Evolutionary conservation across 2,888 invertebrate genomes (phyloP).

Genomic region (Metopia argyrocephala): DNA sequence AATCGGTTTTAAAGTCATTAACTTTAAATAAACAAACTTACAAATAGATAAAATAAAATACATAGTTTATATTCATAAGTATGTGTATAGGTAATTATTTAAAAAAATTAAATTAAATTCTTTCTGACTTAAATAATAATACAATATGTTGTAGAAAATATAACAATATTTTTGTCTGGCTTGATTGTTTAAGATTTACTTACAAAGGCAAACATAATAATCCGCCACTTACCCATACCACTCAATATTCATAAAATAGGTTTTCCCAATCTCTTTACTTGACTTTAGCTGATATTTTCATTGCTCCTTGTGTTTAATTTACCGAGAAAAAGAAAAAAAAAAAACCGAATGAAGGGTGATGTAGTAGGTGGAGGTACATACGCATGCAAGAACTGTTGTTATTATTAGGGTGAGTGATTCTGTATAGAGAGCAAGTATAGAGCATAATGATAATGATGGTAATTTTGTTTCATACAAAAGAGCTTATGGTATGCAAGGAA

Average conservation of each 20-base stretch:
- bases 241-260: background rate
- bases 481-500: constrained; percentile 77
- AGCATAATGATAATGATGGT: constrained; percentile 72
- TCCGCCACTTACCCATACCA: constrained; percentile 4
- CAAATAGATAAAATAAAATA: no score
- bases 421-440: background rate
- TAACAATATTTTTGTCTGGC: background rate
- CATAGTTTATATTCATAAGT: no score
- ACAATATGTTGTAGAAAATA: no score
- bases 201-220: constrained; percentile 17
- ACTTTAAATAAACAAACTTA: no score
- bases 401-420: constrained; percentile 20
- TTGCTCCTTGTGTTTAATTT: constrained; percentile 9
- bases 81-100: no score
- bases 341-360: background rate
- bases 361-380: background rate
- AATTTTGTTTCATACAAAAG: constrained; percentile 77
- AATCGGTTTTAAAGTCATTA: no score
- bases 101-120: no score
- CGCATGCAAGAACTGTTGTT: background rate
- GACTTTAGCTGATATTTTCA: constrained; percentile 49
- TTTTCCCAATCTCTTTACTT: background rate
- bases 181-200: constrained; percentile 31
- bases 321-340: background rate
- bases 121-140: no score